Evolutionary conservation across 2,888 invertebrate species (phyloP), one percentile per base, ranked within the genome.

Genomic region (Archips xylosteana): DNA sequence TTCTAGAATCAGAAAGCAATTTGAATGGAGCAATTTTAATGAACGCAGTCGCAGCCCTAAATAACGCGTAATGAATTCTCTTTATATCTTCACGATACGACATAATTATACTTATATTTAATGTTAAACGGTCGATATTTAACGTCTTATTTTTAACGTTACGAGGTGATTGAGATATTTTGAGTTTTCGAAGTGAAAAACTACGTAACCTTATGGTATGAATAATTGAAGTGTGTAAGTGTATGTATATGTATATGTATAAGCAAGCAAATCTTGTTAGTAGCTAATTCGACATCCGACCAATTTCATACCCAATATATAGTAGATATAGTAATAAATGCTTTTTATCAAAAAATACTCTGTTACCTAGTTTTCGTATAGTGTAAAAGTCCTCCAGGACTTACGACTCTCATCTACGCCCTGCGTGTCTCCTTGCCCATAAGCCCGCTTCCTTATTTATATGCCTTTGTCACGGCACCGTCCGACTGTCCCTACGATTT

Each of bases 381-480:
- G 39, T 68, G 42, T 68, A 68, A 73, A 68, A 6, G 73, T 51
- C 66, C 34, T 23, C 39, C 59, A 59, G 73, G 47, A 73, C 83
- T 82, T 90, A 89, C 85, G 89, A 88, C 79, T 80, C 83, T 78
- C 75, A 81, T 79, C 85, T 87, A 78, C 78, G 87, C 77, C 89
- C 89, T 87, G 88, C 89, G 89, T 90, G 87, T 92, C 87, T 83
- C 82, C 79, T 84, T 80, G 78, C 81, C 85, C 85, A 88, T 89
- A 89, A 89, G 81, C 81, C 84, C 87, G 88, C 87, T 84, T 84
- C 83, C 85, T 84, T 75, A 82, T 90, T 91, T 92, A 93, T 92
- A 92, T 91, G 88, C 83, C 80, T 86, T 92, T 90, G 92, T 92
- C 94, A 94, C 94, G 94, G 88, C 83, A 94, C 86, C 86, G 85